Conservation (phyloP, 2,888 invertebrate genomes). For the Neoitamus cyanurus region DNA sequence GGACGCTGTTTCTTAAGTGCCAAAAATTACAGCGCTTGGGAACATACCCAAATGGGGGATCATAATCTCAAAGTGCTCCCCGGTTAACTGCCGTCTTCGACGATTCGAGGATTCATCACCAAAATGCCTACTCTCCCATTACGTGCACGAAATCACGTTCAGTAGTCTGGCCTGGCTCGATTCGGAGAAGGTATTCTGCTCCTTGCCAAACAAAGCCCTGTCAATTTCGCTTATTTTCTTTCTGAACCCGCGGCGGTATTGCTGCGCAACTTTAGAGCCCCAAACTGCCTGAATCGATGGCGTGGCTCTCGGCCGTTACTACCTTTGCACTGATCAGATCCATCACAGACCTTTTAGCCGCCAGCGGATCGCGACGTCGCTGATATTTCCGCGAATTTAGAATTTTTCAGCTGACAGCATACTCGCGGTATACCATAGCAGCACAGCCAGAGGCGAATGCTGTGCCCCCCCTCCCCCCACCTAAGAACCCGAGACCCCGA, state of each 20-base stretch:
- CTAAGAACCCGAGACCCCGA: too few species aligned
- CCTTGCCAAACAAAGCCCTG: background rate
- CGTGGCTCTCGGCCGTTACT: background rate
- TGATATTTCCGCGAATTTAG: slow-evolving; percentile 1
- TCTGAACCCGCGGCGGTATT: background rate
- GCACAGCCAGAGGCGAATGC: background rate
- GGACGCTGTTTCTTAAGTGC: background rate
- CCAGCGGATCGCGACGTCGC: background rate
- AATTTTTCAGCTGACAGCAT: background rate
- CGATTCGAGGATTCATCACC: slow-evolving; percentile 12
- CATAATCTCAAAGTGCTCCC: background rate
- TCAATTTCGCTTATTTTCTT: background rate
- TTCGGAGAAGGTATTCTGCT: background rate
- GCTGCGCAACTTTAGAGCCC: background rate
- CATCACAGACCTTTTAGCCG: background rate
- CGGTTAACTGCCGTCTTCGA: background rate
- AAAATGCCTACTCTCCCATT: background rate
- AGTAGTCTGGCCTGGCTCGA: background rate
- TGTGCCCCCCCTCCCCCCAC: background rate
- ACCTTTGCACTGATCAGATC: background rate
- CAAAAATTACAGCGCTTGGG: background rate
- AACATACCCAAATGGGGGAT: background rate
- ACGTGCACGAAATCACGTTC: slow-evolving; percentile 19
- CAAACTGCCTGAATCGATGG: background rate
- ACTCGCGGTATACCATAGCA: background rate